These are phyloP conservation scores for Linepithema humile DNA, from an alignment of 1,140 invertebrate species.

Conservation along the genomic window DNA sequence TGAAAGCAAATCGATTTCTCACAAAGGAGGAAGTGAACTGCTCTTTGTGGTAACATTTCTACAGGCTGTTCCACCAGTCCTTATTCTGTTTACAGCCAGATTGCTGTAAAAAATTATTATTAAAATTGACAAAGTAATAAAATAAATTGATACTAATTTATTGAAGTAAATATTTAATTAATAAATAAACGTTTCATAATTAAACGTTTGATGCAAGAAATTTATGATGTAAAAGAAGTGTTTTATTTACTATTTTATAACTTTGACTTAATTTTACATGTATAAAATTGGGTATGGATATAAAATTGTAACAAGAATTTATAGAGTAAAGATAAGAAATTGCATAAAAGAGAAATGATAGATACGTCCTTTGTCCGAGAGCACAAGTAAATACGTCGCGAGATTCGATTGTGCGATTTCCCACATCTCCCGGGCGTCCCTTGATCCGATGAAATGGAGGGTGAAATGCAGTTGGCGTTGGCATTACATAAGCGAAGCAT, in stretches of 20 bases:
- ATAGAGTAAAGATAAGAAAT: neutral
- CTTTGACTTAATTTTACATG: neutral
- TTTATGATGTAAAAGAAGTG: too few species aligned
- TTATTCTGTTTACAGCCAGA: neutral
- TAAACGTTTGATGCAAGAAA: too few species aligned
- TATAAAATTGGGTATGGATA: neutral
- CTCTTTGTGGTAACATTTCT: neutral
- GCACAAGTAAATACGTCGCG: neutral
- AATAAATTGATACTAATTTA: too few species aligned
- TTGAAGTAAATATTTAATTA: too few species aligned
- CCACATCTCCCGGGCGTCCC: neutral
- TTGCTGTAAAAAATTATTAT: neutral
- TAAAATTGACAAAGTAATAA: too few species aligned
- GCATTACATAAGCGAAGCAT: constrained; percentile 73
- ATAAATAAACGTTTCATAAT: too few species aligned
- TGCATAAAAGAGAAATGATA: neutral
- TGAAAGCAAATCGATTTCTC: constrained; percentile 13
- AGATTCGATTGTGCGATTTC: constrained; percentile 7
- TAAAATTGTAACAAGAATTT: too few species aligned
- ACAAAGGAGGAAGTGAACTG: constrained; percentile 20
- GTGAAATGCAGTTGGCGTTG: constrained; percentile 64
- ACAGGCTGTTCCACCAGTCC: neutral
- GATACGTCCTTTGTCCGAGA: neutral
- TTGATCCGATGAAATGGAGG: constrained; percentile 49
- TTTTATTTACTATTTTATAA: neutral